Base-by-base conservation (phyloP, 2,888 invertebrate species). In the Cephus pulcher region DNA sequence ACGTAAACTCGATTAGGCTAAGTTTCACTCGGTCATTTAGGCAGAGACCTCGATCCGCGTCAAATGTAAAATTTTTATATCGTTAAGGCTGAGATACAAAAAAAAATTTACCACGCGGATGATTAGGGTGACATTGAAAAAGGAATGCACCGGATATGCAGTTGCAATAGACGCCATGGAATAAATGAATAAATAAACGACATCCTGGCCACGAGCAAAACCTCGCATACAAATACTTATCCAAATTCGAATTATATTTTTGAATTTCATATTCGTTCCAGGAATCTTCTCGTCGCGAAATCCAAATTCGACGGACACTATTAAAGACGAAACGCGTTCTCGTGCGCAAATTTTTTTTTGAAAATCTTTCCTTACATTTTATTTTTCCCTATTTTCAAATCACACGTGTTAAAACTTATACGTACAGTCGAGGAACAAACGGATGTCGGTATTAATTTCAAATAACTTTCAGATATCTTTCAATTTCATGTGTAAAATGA, bases 161-260 rank as follows among this genome's bases (percentile, higher is more conserved):
- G 15, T 30, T 71, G 71, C 71, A 71, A 15, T 30, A 4, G 71
- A 33, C 33, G 33, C 32, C 33, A 9, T 9, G 33, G 32, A 71
- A 71, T 71, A 71, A 71, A 71, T 32, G 71, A 71, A 71, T 71
- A 71, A 71, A 71, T 71, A 71, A 71, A 71, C 71, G 71, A 34
- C 71, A 33, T 71, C 71, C 71, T 71, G 71, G 32, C 71, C 33
- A 12, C 32, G 71, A 34, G 71, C 71, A 3, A 32, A 33, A 56
- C 9, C 23, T 56, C 56, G 23, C 56, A 56, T 56, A 56, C 56
- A 56, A 56, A 56, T 56, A 56, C 56, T 56, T 23, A 23, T 23
- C 56, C 56, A 6, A 15, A 9, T 56, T 56, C 9, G 9, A 23
- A 56, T 56, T 1, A 56, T 23, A 23, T 56, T 56, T 56, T 23